These are phyloP conservation scores for Porites lobata DNA, from an alignment of 92 coral and sea anemone species.

Conservation along the genomic window DNA sequence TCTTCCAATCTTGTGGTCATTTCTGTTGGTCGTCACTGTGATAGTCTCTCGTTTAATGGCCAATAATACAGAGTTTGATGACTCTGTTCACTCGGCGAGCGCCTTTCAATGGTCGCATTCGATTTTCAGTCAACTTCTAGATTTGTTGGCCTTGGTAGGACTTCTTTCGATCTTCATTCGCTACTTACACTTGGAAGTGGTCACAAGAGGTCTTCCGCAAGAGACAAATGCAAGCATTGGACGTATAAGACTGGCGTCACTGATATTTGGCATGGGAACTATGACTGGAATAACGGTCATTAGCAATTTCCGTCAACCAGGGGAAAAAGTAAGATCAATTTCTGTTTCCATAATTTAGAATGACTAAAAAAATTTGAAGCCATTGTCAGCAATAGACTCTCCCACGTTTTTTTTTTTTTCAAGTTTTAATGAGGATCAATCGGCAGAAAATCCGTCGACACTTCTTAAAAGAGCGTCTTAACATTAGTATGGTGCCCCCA, in stretches of 20 bases:
- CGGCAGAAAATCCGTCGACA: no score
- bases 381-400: background rate
- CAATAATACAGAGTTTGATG: background rate
- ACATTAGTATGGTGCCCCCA: no score
- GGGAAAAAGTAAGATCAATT: background rate
- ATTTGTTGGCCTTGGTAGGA: slow-evolving; percentile 1
- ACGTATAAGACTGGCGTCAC: slow-evolving; percentile 66
- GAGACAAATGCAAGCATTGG: slow-evolving; percentile 9
- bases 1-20: slow-evolving; percentile 79
- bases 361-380: background rate
- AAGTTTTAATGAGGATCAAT: no score
- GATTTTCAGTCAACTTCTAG: background rate
- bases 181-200: slow-evolving; percentile 70
- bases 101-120: background rate
- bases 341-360: background rate
- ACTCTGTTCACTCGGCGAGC: background rate
- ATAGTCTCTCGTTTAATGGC: background rate
- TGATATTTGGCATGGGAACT: slow-evolving; percentile 63
- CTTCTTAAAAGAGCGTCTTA: no score
- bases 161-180: slow-evolving; percentile 45
- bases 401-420: no score
- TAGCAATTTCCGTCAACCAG: slow-evolving; percentile 68
- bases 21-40: slow-evolving; percentile 22
- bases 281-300: slow-evolving; percentile 74
- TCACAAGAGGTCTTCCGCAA: slow-evolving; percentile 35